Evolutionary conservation across 2,113 vertebrate species (phyloP), one percentile per base, ranked within the genome.

Genomic region (Eurystomus gularis): DNA sequence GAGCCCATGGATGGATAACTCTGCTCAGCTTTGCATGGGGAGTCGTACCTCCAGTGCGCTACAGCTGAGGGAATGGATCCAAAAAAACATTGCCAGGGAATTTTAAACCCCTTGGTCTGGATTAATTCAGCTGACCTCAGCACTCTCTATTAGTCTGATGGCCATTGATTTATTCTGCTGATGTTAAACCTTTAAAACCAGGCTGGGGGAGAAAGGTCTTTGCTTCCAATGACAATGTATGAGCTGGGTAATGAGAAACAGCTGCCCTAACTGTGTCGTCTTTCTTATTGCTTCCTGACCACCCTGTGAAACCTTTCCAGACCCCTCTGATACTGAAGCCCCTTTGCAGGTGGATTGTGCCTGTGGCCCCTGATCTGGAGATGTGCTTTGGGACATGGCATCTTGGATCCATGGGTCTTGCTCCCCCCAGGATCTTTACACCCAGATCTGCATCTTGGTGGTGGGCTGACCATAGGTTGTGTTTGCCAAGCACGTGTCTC

Each of bases 401-500:
- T 29, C 31, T 20, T 3, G 11, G 13, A 9, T 3, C 25, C 40
- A 2, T 0, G 62, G 49, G 8, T 23, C 39, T 46, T 61, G 23
- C 8, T 70, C 13, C 37, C 20, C 39, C 24, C 68, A 9, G 68
- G 51, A 7, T 13, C 37, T 13, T 17, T 16, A 19, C 7, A 4
- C 35, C 3, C 3, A 0, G 39, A 4, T 26, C 33, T 28, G 65
- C 0, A 2, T 70, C 77, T 66, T 25, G 48, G 54, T 23, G 33
- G 2, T 54, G 62, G 48, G 13, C 55, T 35, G 62, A 3, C 24
- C 0, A 0, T 0, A 6, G 37, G 6, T 3, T 55, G 9, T 5
- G 19, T 23, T 75, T 23, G 5, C 60, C 3, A 1, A 54, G 49
- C 5, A 0, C 4, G 51, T 1, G 0, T 8, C 3, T 31, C 24